Percentiles rank a stretch among this genome's conserved stretches.
These are phyloP conservation scores for Mylabris phalerata DNA, from an alignment of 1,140 invertebrate species.

Conservation along the genomic window DNA sequence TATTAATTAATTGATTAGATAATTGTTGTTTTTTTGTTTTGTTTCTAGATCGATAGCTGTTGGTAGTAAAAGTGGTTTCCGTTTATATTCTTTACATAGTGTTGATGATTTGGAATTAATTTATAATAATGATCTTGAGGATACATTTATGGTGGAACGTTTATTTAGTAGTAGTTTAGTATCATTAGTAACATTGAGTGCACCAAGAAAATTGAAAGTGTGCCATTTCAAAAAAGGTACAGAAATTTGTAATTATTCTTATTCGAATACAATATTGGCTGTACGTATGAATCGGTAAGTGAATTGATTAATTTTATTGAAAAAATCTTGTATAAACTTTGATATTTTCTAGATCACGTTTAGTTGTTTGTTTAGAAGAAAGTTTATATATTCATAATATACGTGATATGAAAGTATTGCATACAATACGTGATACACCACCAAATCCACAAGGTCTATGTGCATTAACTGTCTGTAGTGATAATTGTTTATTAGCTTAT, in stretches of 20 bases:
- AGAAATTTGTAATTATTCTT: slow-evolving; percentile 98
- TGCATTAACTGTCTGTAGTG: slow-evolving; percentile 80
- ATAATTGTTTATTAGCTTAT: slow-evolving; percentile 94
- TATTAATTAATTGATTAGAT: no score
- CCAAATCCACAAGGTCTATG: slow-evolving; percentile 89
- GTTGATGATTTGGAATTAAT: slow-evolving; percentile 84
- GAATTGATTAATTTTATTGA: no score
- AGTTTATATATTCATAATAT: slow-evolving; percentile 98
- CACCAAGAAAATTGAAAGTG: slow-evolving; percentile 89
- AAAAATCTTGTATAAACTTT: not conserved
- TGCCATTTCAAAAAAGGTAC: slow-evolving; percentile 98
- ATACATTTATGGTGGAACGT: slow-evolving; percentile 90
- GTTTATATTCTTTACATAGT: slow-evolving; percentile 75
- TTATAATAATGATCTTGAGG: slow-evolving; percentile 75
- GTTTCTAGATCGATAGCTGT: slow-evolving; percentile 80
- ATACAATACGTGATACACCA: slow-evolving; percentile 97
- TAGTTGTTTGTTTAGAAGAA: slow-evolving; percentile 97
- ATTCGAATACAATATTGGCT: slow-evolving; percentile 93
- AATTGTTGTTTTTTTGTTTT: slow-evolving; percentile 10
- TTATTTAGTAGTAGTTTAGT: slow-evolving; percentile 96
- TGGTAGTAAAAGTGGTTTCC: slow-evolving; percentile 82
- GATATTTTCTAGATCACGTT: slow-evolving; percentile 49
- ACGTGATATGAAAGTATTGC: slow-evolving; percentile 96
- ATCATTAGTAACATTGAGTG: slow-evolving; percentile 85
- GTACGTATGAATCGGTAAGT: slow-evolving; percentile 93